phyloP scores from a whole-genome alignment of 2,888 invertebrate genomes.

The Trachelus tabidus region DNA sequence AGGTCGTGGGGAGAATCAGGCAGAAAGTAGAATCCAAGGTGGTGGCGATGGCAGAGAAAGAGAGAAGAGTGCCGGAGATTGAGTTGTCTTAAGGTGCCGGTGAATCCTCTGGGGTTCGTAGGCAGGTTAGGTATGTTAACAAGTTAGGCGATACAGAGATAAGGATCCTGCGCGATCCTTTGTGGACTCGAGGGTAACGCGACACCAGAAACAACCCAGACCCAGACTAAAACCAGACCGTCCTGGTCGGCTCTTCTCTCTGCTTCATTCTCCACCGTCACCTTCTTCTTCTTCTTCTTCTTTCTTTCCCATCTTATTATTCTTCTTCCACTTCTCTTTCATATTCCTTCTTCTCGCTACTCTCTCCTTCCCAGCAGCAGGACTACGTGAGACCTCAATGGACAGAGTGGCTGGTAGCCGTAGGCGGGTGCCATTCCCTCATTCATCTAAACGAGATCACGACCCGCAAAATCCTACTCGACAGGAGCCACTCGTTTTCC shows the following conservation, averaged over 20 bases:
- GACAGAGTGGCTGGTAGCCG: constrained; percentile 33
- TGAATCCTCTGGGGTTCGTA: constrained; percentile 41
- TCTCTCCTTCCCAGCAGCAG: constrained; percentile 9
- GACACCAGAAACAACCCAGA: constrained; percentile 57
- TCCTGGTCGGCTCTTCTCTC: constrained; percentile 14
- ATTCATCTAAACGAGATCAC: constrained; percentile 46
- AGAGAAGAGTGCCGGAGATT: constrained; percentile 34
- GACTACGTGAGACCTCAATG: constrained; percentile 38
- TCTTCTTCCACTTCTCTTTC: constrained; percentile 15
- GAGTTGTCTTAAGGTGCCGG: constrained; percentile 53
- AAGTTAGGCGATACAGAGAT: constrained; percentile 64
- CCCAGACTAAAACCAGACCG: constrained; percentile 48
- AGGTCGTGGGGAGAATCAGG: constrained; percentile 14
- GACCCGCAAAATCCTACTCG: constrained; percentile 26
- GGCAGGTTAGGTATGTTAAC: constrained; percentile 63
- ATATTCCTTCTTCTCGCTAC: constrained; percentile 5
- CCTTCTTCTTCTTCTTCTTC: constrained; percentile 22
- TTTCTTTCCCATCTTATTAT: not conserved
- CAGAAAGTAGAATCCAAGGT: not conserved
- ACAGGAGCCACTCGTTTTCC: constrained; percentile 27
- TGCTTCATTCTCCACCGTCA: constrained; percentile 20
- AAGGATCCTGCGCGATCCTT: constrained; percentile 61
- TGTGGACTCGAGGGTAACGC: constrained; percentile 60
- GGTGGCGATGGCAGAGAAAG: constrained; percentile 11
- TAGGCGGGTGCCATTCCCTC: constrained; percentile 42